These are phyloP conservation scores for Erebia palarica DNA, from an alignment of 2,888 invertebrate genomes.

Conservation along the genomic window DNA sequence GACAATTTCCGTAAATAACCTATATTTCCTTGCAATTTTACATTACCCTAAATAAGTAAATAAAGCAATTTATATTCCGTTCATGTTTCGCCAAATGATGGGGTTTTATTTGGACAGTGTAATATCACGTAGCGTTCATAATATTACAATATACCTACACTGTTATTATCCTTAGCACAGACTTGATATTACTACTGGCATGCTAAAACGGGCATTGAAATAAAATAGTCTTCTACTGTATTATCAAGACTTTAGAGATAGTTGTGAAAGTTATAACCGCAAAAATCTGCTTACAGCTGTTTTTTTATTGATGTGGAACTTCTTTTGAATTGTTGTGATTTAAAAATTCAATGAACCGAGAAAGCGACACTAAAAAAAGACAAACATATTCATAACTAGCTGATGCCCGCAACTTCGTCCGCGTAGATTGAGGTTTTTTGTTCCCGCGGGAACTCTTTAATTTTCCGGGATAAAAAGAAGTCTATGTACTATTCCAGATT, in stretches of 20 bases:
- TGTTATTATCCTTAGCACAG: constrained; percentile 21
- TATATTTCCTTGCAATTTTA: constrained; percentile 12
- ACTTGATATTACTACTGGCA: constrained; percentile 24
- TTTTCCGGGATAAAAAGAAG: no score
- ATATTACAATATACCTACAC: constrained; percentile 2
- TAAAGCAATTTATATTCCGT: constrained; percentile 17
- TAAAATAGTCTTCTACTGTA: not conserved
- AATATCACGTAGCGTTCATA: constrained; percentile 18
- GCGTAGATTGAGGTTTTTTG: no score
- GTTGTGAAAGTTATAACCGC: not conserved
- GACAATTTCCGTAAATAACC: constrained; percentile 2
- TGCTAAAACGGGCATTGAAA: constrained; percentile 19
- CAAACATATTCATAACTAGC: no score
- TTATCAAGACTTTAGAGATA: not conserved
- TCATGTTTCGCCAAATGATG: constrained; percentile 18
- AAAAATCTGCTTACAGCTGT: no score
- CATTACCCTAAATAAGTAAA: constrained; percentile 11
- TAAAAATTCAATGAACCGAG: no score
- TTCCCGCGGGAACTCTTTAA: no score
- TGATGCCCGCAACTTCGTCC: no score
- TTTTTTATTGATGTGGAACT: no score
- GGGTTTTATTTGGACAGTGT: constrained; percentile 4
- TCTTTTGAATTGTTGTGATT: no score
- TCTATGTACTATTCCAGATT: no score
- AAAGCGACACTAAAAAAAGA: no score